phyloP scores from a whole-genome alignment of 1,140 invertebrate genomes.

The Microplitis demolitor region DNA sequence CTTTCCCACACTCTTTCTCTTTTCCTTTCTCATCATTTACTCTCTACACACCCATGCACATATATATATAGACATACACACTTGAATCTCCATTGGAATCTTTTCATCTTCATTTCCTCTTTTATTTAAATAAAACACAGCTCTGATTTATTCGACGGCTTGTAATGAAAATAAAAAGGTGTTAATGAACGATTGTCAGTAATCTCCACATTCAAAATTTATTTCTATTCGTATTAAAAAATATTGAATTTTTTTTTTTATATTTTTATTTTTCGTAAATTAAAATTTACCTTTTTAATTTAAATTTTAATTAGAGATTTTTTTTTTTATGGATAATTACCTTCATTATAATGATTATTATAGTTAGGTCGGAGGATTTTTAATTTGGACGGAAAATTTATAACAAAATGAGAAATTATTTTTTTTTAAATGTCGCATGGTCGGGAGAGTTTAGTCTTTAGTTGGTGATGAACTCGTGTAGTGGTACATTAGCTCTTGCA shows the following conservation, averaged over 20 bases:
- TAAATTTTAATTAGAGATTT: neutral
- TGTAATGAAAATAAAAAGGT: slow-evolving; percentile 48
- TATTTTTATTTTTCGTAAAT: neutral
- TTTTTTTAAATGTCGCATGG: slow-evolving; percentile 31
- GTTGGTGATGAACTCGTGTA: slow-evolving; percentile 31
- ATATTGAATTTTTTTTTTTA: neutral
- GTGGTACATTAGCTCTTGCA: slow-evolving; percentile 33
- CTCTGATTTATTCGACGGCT: slow-evolving; percentile 18
- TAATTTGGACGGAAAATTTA: too few relatives aligned
- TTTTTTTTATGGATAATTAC: neutral
- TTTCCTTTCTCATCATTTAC: neutral
- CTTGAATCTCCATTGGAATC: slow-evolving; percentile 29
- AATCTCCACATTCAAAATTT: neutral
- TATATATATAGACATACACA: slow-evolving; percentile 13
- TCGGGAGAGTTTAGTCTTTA: neutral
- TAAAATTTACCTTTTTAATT: neutral
- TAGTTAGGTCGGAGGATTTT: too few relatives aligned
- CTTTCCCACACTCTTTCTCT: slow-evolving; percentile 5
- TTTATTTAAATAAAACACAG: slow-evolving; percentile 52
- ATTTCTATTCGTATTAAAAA: neutral
- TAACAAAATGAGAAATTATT: too few relatives aligned
- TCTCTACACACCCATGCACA: slow-evolving; percentile 16
- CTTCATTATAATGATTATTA: neutral
- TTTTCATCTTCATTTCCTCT: slow-evolving; percentile 41
- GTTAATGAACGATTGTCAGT: slow-evolving; percentile 60